Evolutionary conservation across 2,113 vertebrate genomes (phyloP), one percentile per base, ranked within the genome.

Genomic region (Sula dactylatra): DNA sequence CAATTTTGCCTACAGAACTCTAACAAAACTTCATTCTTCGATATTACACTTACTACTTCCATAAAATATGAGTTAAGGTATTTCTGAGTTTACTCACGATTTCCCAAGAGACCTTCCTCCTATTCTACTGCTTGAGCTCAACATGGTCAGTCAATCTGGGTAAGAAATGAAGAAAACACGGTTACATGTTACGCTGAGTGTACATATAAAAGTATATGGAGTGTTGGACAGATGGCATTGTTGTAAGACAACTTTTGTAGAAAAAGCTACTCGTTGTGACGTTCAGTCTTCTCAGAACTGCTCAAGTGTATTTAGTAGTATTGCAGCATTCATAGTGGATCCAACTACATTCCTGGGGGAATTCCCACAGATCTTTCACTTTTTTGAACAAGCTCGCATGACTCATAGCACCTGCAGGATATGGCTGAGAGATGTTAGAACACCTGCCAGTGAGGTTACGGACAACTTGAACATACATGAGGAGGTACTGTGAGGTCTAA

Each of bases 361-460:
- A 82, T 85, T 91, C 77, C 44, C 65, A 44, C 29, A 38, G 54
- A 52, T 71, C 44, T 70, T 74, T 72, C 18, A 65, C 20, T 45
- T 85, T 94, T 58, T 76, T 76, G 49, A 82, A 44, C 65, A 49
- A 91, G 31, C 21, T 95, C 2, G 1, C 22, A 5, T 93, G 81
- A 84, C 86, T 95, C 81, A 21, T 25, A 74, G 26, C 45, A 78
- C 47, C 72, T 92, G 86, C 69, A 83, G 65, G 55, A 61, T 92
- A 70, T 0, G 5, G 42, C n/a, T 74, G 77, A 59, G 67, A 86
- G 61, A 49, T 72, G 36, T 81, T 74, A 74, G 80, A 95, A 91
- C 54, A 27, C 36, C 52, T 95, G 80, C 65, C 36, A 70, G 24
- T 42, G 64, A 92, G 52, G 61, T 86, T 36, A 82, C 44, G 73